Conservation (phyloP, 2,113 vertebrate species). For the Sapayoa aenigma region DNA sequence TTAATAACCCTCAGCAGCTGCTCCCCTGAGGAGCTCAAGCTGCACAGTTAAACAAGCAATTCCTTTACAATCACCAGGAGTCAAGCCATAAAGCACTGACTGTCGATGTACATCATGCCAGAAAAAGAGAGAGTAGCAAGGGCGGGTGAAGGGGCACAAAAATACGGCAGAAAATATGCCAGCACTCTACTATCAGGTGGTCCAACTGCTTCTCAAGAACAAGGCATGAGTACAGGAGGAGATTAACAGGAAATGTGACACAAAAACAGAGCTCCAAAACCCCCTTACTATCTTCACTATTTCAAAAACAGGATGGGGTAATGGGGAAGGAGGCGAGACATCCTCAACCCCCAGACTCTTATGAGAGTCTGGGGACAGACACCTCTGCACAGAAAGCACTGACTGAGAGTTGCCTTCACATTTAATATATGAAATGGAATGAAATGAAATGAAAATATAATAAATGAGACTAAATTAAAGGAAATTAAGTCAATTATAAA, state of each 20-base stretch:
- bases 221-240: neutral
- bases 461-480: neutral
- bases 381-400: neutral
- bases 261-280: neutral
- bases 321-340: neutral
- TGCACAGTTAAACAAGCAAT: neutral
- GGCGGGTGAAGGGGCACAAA: fast-evolving
- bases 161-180: neutral
- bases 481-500: neutral
- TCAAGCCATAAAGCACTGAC: fast-evolving
- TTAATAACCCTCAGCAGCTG: neutral
- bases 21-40: neutral
- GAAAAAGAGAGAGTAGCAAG: neutral
- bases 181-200: neutral
- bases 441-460: neutral
- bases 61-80: neutral
- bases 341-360: neutral
- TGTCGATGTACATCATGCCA: neutral
- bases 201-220: neutral
- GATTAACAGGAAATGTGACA: neutral
- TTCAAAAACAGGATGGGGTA: neutral
- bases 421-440: neutral
- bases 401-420: neutral
- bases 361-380: neutral
- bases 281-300: too few relatives aligned